Evolutionary conservation across 23 tunicate genomes (phyloP).

Genomic region (Phallusia fumigata): DNA sequence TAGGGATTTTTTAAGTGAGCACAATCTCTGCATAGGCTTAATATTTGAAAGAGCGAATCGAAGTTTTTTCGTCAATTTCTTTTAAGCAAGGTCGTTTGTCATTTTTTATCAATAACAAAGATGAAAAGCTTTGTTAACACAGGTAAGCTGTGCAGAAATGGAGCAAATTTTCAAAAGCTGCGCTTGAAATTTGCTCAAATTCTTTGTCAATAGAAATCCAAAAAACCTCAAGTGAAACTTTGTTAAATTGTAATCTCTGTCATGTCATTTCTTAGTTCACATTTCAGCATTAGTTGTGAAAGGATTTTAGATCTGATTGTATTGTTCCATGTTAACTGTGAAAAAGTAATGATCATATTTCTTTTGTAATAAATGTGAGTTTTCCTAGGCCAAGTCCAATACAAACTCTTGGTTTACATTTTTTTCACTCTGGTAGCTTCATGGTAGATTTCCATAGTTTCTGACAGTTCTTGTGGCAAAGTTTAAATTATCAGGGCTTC

Average conservation of each 20-base stretch:
- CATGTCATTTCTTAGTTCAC: slow-evolving; percentile 25
- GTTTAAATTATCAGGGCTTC: slow-evolving; percentile 17
- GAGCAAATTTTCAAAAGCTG: too few species aligned
- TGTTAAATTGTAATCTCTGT: slow-evolving; percentile 10
- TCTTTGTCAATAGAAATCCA: slow-evolving; percentile 9
- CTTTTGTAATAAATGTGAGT: not conserved
- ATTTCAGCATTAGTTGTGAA: slow-evolving; percentile 21
- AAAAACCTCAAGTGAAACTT: slow-evolving; percentile 28
- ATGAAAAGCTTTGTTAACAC: slow-evolving; percentile 4
- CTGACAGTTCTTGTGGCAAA: not conserved
- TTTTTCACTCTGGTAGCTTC: not conserved
- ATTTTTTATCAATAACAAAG: slow-evolving; percentile 1
- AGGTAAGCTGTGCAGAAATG: not conserved
- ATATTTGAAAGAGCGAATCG: not conserved
- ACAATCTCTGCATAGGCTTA: not conserved
- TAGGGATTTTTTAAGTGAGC: not conserved
- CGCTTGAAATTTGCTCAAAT: slow-evolving; percentile 19
- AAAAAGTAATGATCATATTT: slow-evolving; percentile 22
- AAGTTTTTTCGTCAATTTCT: not conserved
- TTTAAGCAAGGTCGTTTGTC: slow-evolving; percentile 14
- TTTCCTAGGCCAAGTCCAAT: slow-evolving; percentile 10
- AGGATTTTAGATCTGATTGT: slow-evolving; percentile 10
- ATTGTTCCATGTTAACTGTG: slow-evolving; percentile 19
- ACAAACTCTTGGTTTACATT: not conserved
- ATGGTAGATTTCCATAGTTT: slow-evolving; percentile 1